Evolutionary conservation across 2,888 invertebrate genomes (phyloP).

Genomic region (Rotaria macrura): DNA sequence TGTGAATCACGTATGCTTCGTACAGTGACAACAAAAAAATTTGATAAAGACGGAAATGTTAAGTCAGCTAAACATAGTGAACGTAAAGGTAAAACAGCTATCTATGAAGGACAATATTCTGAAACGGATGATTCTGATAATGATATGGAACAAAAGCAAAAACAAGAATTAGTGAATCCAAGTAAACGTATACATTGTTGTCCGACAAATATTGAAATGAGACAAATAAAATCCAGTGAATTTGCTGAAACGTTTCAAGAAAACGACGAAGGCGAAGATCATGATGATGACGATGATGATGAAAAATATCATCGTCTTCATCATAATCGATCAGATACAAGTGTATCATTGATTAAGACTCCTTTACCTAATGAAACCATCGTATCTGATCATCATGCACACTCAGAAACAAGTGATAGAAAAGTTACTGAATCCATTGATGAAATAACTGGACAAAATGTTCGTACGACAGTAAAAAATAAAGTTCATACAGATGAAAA

Average conservation of each 20-base stretch:
- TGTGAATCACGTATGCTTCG: slow-evolving; percentile 33
- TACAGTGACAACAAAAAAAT: slow-evolving; percentile 31
- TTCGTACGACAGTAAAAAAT: slow-evolving; percentile 29
- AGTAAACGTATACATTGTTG: slow-evolving; percentile 21
- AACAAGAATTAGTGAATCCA: not conserved
- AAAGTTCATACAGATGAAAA: slow-evolving; percentile 32
- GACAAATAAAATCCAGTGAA: slow-evolving; percentile 30
- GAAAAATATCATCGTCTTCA: not conserved
- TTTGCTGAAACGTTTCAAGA: slow-evolving; percentile 30
- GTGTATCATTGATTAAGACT: not conserved
- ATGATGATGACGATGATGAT: not conserved
- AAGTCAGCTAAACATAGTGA: slow-evolving; percentile 26
- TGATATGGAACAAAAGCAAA: not conserved
- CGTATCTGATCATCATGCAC: slow-evolving; percentile 11
- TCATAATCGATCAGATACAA: not conserved
- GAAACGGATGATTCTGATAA: slow-evolving; percentile 29
- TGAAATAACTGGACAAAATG: slow-evolving; percentile 27
- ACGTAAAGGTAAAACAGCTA: slow-evolving; percentile 30
- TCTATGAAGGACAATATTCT: slow-evolving; percentile 33
- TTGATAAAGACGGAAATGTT: slow-evolving; percentile 32
- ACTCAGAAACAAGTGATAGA: slow-evolving; percentile 17
- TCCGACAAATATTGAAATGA: slow-evolving; percentile 29
- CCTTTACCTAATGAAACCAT: slow-evolving; percentile 1
- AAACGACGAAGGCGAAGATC: slow-evolving; percentile 24
- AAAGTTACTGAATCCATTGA: slow-evolving; percentile 28